phyloP scores from a whole-genome alignment of 2,888 invertebrate genomes.

The Drosophila seclusa region DNA sequence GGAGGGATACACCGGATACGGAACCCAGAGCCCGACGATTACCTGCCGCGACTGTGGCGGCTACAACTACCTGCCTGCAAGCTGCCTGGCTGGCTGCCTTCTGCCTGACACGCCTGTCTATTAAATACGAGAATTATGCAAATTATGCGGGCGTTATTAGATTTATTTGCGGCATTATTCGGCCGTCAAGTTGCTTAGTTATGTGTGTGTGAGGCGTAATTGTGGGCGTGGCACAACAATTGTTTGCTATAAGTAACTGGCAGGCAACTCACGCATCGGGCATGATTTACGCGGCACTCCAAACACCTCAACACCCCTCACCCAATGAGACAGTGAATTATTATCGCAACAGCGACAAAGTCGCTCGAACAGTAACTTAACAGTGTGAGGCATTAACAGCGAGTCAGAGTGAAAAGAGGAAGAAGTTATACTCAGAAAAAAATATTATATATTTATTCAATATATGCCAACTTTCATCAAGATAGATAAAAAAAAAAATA shows the following conservation, averaged over 20 bases:
- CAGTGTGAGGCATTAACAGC: not conserved
- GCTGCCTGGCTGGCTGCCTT: not conserved
- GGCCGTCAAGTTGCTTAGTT: constrained; percentile 48
- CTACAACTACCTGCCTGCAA: constrained; percentile 55
- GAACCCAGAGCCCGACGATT: constrained; percentile 44
- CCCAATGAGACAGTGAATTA: constrained; percentile 66
- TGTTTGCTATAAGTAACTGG: constrained; percentile 68
- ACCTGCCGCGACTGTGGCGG: constrained; percentile 50
- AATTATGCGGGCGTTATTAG: constrained; percentile 79
- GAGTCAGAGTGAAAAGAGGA: not conserved
- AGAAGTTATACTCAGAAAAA: not conserved
- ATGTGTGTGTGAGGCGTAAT: constrained; percentile 13
- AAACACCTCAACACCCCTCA: constrained; percentile 9
- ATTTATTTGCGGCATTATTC: constrained; percentile 75
- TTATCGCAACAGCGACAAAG: constrained; percentile 64
- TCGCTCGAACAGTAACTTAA: constrained; percentile 13
- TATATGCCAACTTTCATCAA: too few species aligned
- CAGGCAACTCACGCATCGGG: constrained; percentile 50
- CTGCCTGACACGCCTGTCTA: constrained; percentile 47
- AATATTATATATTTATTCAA: too few species aligned
- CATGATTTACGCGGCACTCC: constrained; percentile 64
- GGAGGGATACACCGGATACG: constrained; percentile 9
- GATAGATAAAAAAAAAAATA: too few species aligned
- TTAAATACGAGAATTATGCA: constrained; percentile 82
- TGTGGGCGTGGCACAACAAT: constrained; percentile 48